Conservation (phyloP, 2,113 vertebrate species). For the Gambusia holbrooki region DNA sequence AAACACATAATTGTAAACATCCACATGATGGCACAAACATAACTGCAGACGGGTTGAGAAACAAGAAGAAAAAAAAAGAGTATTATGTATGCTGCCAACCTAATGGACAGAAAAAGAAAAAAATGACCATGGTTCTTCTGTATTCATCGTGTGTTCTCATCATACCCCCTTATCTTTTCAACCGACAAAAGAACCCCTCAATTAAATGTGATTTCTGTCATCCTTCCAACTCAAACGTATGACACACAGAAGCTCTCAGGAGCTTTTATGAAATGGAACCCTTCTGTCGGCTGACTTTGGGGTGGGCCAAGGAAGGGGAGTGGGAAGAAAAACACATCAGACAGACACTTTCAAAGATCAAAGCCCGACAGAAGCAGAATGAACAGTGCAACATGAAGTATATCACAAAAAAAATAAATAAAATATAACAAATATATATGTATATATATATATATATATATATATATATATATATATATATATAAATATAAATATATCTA, state of each 20-base stretch:
- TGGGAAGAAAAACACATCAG: conserved; percentile 31
- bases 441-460: too few species aligned
- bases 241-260: conserved; percentile 55
- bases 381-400: conserved; percentile 44
- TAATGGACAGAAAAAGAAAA: conserved; percentile 20
- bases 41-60: conserved; percentile 15
- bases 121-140: conserved; percentile 33
- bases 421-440: too few species aligned
- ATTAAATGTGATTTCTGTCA: conserved; percentile 75
- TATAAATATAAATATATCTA: not conserved
- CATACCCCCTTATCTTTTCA: conserved; percentile 48
- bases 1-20: conserved; percentile 54
- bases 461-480: too few species aligned
- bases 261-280: conserved; percentile 61
- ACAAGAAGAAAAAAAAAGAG: conserved; percentile 15
- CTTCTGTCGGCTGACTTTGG: conserved; percentile 58
- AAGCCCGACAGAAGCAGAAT: conserved; percentile 42
- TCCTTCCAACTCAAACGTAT: conserved; percentile 66
- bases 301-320: conserved; percentile 46
- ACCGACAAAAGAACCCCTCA: conserved; percentile 59
- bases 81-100: not conserved
- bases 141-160: conserved; percentile 45
- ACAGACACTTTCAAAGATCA: conserved; percentile 60
- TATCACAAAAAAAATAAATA: conserved; percentile 43
- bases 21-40: conserved; percentile 23